Evolutionary conservation across 1,140 invertebrate species (phyloP).

Genomic region (Homarus americanus): DNA sequence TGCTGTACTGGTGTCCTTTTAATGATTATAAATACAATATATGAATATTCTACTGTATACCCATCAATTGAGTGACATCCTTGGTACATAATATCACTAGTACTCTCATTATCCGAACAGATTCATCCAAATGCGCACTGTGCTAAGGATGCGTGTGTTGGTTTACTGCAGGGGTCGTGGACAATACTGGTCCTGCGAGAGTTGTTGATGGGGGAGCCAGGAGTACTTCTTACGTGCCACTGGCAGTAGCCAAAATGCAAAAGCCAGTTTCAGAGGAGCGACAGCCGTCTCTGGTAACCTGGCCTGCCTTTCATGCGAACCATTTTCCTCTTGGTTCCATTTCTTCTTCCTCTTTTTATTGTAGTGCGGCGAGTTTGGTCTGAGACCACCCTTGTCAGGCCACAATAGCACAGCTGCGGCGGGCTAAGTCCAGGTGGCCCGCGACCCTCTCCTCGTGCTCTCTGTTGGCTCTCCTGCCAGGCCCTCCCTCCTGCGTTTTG

Average conservation of each 20-base stretch:
- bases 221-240: background rate
- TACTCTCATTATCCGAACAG: no score
- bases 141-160: no score
- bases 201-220: background rate
- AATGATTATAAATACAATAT: no score
- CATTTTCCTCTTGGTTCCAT: slow-evolving; percentile 30
- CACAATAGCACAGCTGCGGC: slow-evolving; percentile 35
- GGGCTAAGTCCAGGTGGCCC: slow-evolving; percentile 19
- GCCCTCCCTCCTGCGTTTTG: background rate
- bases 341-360: slow-evolving; percentile 42
- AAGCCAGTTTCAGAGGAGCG: background rate
- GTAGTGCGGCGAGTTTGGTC: slow-evolving; percentile 38
- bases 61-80: no score
- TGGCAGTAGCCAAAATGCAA: background rate
- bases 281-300: background rate
- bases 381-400: slow-evolving; percentile 20
- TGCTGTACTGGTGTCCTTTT: no score
- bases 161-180: no score
- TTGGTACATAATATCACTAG: no score
- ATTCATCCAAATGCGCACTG: no score
- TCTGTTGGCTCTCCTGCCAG: background rate
- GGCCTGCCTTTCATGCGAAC: slow-evolving; percentile 21
- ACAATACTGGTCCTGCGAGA: background rate
- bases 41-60: no score
- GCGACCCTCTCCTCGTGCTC: background rate